Evolutionary conservation across 2,888 invertebrate species (phyloP), one percentile per base, ranked within the genome.

Genomic region (Clepsis dumicolana): DNA sequence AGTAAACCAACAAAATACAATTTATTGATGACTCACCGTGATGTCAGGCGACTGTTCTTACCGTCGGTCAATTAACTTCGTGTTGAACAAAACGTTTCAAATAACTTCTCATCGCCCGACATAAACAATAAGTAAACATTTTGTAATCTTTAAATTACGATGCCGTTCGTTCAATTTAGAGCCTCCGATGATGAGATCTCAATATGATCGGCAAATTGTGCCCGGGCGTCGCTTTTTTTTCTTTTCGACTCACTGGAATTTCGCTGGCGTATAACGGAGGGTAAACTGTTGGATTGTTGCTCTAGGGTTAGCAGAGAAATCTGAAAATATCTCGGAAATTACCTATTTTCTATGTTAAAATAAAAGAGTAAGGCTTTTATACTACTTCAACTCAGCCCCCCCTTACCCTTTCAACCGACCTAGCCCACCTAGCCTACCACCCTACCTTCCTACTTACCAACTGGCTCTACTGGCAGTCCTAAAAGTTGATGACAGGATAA

Each of bases 101-200:
- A 10, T 35, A 48, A 48, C 57, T 56, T 64, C 32, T 21, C 48
- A 44, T 44, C 44, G 10, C 18, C 56, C 35, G 16, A 35, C 24
- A 44, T 27, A 65, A 65, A 60, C 60, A 60, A 60, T 66, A 56
- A 35, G 61, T 44, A 48, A 61, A 66, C 61, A 48, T 54, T 44
- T 66, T 61, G 41, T 61, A 35, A 66, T 61, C 66, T 62, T 35
- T 27, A 56, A 54, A 66, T 66, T 66, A 66, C 53, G 25, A 78
- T 86, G 88, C 90, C 85, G 91, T 88, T 90, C 90, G 80, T 83
- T 79, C 88, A 87, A 90, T 90, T 87, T 86, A 84, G 74, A 75
- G 59, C 75, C 73, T 71, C 76, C 72, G 73, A 66, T 56, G 76
- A 79, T 80, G 82, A 86, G 89, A 90, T 89, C 85, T 83, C 84